Percentiles rank a stretch among this genome's conserved stretches.
These are phyloP conservation scores for Volucella inflata DNA, from an alignment of 2,888 invertebrate species.

Conservation along the genomic window DNA sequence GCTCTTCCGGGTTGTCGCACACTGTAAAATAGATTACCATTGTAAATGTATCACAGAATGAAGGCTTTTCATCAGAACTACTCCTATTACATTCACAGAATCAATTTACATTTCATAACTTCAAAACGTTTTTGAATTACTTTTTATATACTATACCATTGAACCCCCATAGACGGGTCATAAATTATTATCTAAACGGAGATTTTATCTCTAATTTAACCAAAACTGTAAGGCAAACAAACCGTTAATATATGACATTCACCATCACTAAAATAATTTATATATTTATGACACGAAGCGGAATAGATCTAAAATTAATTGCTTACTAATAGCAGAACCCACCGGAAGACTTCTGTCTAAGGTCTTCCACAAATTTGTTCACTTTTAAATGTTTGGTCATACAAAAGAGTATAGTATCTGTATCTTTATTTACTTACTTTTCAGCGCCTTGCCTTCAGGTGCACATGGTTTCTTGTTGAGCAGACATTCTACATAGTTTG, in stretches of 20 bases:
- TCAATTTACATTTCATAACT: no score
- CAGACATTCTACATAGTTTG: conserved; percentile 89
- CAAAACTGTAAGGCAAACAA: conserved; percentile 19
- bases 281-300: conserved; percentile 10
- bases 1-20: no score
- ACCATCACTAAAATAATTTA: neutral
- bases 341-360: conserved; percentile 31
- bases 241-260: conserved; percentile 10
- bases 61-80: no score
- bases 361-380: conserved; percentile 33
- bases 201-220: conserved; percentile 2
- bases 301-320: neutral
- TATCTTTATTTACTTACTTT: conserved; percentile 86
- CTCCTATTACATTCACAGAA: no score
- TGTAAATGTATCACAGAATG: no score
- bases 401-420: neutral
- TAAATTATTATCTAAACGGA: conserved; percentile 3
- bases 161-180: neutral
- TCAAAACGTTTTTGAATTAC: no score
- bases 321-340: neutral
- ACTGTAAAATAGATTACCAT: no score
- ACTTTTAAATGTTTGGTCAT: conserved; percentile 1
- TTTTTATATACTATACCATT: neutral
- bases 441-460: conserved; percentile 89
- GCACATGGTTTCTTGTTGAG: conserved; percentile 88